Percentiles rank a stretch among this genome's conserved stretches.
These are phyloP conservation scores for Tachina grossa DNA, from an alignment of 2,888 invertebrate genomes.

Conservation along the genomic window DNA sequence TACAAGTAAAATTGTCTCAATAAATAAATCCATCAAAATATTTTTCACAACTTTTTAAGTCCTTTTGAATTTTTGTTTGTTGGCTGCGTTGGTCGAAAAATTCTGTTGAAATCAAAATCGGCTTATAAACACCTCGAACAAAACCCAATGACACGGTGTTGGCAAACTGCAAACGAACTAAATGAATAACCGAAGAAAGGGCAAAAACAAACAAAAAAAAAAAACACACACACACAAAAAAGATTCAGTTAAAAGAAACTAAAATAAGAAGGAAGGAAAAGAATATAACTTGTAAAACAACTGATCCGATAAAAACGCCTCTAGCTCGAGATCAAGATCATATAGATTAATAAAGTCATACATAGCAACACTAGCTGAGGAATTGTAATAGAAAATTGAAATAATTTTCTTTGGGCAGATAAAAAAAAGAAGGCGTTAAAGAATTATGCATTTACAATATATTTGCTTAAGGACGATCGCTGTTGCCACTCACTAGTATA, in stretches of 20 bases:
- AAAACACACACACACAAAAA: too few species aligned
- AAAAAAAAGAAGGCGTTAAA: constrained; percentile 75
- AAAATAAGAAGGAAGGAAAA: constrained; percentile 11
- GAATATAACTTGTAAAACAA: constrained; percentile 61
- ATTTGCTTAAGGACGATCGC: constrained; percentile 71
- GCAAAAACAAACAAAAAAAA: constrained; percentile 25
- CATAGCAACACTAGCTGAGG: constrained; percentile 19
- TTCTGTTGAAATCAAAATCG: constrained; percentile 78
- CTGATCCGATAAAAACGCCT: constrained; percentile 71
- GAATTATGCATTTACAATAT: constrained; percentile 79
- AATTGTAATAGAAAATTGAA: constrained; percentile 53
- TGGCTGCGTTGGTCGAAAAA: constrained; percentile 53
- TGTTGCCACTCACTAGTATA: constrained; percentile 11
- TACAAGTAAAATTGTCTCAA: constrained; percentile 73
- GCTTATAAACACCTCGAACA: constrained; percentile 75
- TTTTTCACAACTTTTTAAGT: constrained; percentile 75
- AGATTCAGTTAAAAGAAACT: constrained; percentile 32
- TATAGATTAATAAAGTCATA: constrained; percentile 68
- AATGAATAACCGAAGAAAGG: constrained; percentile 9
- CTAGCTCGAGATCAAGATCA: constrained; percentile 64
- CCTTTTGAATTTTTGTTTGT: constrained; percentile 32
- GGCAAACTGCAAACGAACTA: constrained; percentile 60
- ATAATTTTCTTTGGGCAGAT: constrained; percentile 25
- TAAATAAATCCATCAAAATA: constrained; percentile 77
- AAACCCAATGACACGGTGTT: constrained; percentile 71